These are phyloP conservation scores for Andrena camellia DNA, from an alignment of 2,888 invertebrate genomes.

Conservation along the genomic window DNA sequence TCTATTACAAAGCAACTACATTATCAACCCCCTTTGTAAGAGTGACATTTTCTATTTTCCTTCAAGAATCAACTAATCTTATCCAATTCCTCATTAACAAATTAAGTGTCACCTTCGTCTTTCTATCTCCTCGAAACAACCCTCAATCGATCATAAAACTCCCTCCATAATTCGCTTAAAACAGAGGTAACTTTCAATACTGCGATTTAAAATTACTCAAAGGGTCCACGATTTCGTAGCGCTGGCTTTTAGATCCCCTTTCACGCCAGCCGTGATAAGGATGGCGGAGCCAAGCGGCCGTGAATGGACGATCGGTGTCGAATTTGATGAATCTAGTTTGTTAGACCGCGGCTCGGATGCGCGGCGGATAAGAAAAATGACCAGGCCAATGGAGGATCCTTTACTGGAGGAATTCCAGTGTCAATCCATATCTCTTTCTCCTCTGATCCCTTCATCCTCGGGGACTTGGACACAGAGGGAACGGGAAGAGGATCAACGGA, in stretches of 20 bases:
- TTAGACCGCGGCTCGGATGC: conserved; percentile 58
- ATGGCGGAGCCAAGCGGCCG: conserved; percentile 50
- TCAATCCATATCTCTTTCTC: conserved; percentile 73
- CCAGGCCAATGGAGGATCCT: conserved; percentile 64
- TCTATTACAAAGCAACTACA: no score
- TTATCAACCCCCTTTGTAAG: no score
- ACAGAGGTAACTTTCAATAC: neutral
- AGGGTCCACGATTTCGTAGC: neutral
- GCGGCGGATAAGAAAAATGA: conserved; percentile 70
- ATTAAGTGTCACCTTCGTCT: neutral
- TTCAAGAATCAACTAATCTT: neutral
- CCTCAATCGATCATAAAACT: no score
- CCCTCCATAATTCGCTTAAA: no score
- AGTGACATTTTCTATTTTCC: no score
- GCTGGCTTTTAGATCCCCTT: conserved; percentile 12
- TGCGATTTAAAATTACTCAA: neutral
- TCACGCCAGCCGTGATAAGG: conserved; percentile 39
- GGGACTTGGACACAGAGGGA: conserved; percentile 67
- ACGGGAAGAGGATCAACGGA: conserved; percentile 52
- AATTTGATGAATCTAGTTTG: conserved; percentile 74
- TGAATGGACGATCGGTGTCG: conserved; percentile 67
- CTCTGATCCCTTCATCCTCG: conserved; percentile 71
- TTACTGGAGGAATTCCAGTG: conserved; percentile 70
- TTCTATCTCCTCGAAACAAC: no score
- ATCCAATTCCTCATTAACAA: neutral